Percentiles rank a stretch among this genome's conserved stretches.
These are phyloP conservation scores for Gymnorhina tibicen DNA, from an alignment of 2,113 vertebrate genomes.

Conservation along the genomic window DNA sequence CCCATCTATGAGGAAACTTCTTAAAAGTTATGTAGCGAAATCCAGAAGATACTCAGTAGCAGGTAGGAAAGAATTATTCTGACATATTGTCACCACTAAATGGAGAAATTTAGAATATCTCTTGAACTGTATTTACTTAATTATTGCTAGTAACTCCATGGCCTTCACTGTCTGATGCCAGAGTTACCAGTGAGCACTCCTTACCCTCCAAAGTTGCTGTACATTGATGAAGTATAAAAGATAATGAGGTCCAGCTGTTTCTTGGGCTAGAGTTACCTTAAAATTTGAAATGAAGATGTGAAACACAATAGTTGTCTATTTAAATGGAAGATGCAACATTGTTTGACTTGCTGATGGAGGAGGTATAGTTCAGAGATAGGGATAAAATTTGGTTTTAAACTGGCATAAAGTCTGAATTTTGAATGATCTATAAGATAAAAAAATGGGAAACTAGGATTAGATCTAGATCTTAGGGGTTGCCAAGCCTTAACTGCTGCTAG, in stretches of 20 bases:
- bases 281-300: background rate
- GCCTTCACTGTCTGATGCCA: background rate
- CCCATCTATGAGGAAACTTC: slow-evolving; percentile 49
- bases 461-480: background rate
- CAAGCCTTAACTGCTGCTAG: background rate
- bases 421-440: background rate
- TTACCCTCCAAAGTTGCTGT: background rate
- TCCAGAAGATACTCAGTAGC: background rate
- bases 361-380: background rate
- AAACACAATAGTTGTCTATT: background rate
- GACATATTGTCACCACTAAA: background rate
- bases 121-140: background rate
- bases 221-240: background rate
- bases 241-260: background rate
- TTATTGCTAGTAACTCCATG: background rate
- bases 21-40: slow-evolving; percentile 28
- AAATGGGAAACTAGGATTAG: background rate
- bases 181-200: background rate
- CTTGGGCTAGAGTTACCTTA: background rate
- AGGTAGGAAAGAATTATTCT: slow-evolving; percentile 51
- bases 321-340: background rate
- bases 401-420: background rate
- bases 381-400: background rate
- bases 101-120: background rate
- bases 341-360: background rate